phyloP scores from a whole-genome alignment of 2,113 vertebrate species.

The Pterocles gutturalis region DNA sequence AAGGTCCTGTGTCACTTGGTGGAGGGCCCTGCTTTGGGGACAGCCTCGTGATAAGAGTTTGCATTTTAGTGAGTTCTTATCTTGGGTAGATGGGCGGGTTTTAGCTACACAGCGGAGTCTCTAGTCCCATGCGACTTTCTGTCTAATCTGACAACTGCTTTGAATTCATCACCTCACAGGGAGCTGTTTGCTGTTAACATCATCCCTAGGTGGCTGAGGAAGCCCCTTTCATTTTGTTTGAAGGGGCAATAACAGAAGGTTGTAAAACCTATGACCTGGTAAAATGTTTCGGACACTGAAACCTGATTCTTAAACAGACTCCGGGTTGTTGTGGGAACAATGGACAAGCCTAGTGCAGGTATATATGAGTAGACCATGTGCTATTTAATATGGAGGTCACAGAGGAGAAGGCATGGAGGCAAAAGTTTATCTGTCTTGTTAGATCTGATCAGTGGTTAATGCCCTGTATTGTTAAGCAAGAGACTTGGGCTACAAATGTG shows the following conservation, averaged over 20 bases:
- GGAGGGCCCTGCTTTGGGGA: neutral
- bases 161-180: slow-evolving; percentile 15
- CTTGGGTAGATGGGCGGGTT: neutral
- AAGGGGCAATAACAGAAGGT: neutral
- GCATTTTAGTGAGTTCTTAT: slow-evolving; percentile 36
- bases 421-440: neutral
- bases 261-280: slow-evolving; percentile 6
- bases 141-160: slow-evolving; percentile 27
- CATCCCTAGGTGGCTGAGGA: neutral
- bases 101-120: neutral
- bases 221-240: neutral
- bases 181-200: slow-evolving; percentile 11
- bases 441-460: neutral
- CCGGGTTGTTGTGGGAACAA: neutral
- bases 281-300: neutral
- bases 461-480: neutral
- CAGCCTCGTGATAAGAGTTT: slow-evolving; percentile 39
- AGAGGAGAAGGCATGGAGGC: neutral
- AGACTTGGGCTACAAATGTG: neutral
- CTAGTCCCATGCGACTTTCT: neutral
- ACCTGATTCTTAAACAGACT: neutral
- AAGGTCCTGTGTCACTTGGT: neutral
- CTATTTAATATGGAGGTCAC: neutral
- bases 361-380: neutral
- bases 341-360: neutral